Percentiles rank a stretch among this genome's conserved stretches.
Conservation (phyloP, 1,140 invertebrate species). For the Penaeus chinensis region DNA sequence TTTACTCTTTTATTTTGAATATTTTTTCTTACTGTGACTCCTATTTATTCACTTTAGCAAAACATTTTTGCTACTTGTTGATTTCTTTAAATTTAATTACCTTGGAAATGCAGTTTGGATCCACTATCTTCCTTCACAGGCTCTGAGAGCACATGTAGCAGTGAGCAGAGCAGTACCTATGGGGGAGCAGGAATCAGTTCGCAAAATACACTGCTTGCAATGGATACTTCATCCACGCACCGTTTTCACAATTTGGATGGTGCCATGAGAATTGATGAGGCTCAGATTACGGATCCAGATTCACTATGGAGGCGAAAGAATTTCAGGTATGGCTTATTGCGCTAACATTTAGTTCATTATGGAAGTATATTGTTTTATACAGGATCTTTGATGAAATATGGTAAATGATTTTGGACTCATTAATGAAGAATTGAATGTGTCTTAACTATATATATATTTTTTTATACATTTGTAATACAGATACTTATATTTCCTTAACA, state of each 20-base stretch:
- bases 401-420: no score
- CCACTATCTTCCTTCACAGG: conserved; percentile 31
- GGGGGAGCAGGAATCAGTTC: conserved; percentile 72
- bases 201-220: conserved; percentile 78
- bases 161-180: conserved; percentile 64
- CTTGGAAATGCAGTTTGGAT: not conserved
- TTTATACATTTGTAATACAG: no score
- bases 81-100: not conserved
- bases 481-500: not conserved
- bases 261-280: conserved; percentile 82
- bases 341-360: not conserved
- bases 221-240: conserved; percentile 69
- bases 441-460: no score
- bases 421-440: no score
- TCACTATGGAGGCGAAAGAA: conserved; percentile 80
- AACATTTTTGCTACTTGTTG: not conserved
- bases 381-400: not conserved
- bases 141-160: conserved; percentile 64
- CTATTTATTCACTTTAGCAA: not conserved
- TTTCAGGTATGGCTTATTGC: conserved; percentile 46
- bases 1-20: not conserved
- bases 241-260: conserved; percentile 69
- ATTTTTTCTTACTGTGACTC: not conserved
- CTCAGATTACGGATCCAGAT: conserved; percentile 85
- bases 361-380: conserved; percentile 13